Base-by-base conservation (phyloP, 2,888 invertebrate genomes). In the Agriopis aurantiaria region DNA sequence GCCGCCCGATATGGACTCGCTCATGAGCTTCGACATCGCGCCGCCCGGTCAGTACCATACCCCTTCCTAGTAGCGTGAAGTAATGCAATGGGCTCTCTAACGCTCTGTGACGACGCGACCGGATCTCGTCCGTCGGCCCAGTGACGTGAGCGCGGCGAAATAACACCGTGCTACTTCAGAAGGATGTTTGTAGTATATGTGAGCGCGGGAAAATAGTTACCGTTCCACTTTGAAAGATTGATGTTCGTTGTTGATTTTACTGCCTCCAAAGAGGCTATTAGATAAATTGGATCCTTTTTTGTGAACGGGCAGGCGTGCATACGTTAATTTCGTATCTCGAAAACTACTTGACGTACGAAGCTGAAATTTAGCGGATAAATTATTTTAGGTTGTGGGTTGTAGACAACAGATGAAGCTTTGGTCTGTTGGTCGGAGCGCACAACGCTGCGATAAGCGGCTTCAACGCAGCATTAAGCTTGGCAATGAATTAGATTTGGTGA, bases 21-120 rank as follows among this genome's bases (percentile, higher is more conserved):
- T 97, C 79, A 95, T 97, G 86, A 95, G 93, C 82, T 97, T 95
- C 86, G 97, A 97, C 82, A 96, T 97, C 95, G 90, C 96, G 78
- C 90, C 96, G 85, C 96, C 96, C 93, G 95, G 94, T 92, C 66
- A 80, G 90, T 73, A 65, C 46, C 58, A 49, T 8, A 46, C 14
- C 10, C 14, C 59, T 49, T 6, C 33, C 23, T 41, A 11, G 51
- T 55, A 33, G 40, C 41, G n/a, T 17, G 43, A 43, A 23, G 11
- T 11, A 23, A 23, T 17, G 52, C 23, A 3, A 11, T 52, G 7
- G 9, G 12, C 40, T 40, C n/a, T 17, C 52, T 3, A 3, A 5
- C 23, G 9, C 0, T 55, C 53, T 4, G n/a, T 33, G 23, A 11
- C 23, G 23, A 17, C 10, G 17, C 23, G 55, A 40, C 40, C 41